Conservation (phyloP, 23 tunicate genomes). For the Trididemnum miniatum region DNA sequence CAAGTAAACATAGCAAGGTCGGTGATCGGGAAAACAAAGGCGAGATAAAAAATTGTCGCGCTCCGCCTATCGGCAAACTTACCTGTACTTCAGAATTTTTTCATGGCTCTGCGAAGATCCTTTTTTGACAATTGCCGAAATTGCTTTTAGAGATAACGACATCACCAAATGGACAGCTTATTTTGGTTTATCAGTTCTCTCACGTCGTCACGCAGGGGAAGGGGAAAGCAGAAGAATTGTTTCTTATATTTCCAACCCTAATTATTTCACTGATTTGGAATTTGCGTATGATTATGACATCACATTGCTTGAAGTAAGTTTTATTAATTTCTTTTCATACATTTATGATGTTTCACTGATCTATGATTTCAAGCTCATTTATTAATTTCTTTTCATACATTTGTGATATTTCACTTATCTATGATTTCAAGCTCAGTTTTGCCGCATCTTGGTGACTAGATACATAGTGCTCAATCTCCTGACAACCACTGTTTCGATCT, state of each 20-base stretch:
- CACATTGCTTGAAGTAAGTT: conserved; percentile 7
- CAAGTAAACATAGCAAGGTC: no score
- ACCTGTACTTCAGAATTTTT: no score
- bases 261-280: background rate
- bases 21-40: no score
- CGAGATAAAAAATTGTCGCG: no score
- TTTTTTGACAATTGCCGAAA: no score
- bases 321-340: background rate
- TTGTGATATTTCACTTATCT: background rate
- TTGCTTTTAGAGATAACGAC: background rate
- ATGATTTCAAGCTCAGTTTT: no score
- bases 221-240: background rate
- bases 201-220: background rate
- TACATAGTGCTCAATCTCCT: no score
- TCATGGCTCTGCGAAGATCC: no score
- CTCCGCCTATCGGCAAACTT: no score
- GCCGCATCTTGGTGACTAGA: no score
- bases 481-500: no score
- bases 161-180: background rate
- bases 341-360: background rate
- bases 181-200: background rate
- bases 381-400: background rate
- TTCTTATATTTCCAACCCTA: background rate
- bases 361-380: background rate
- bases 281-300: background rate